Percentiles rank a stretch among this genome's conserved stretches.
phyloP scores from a whole-genome alignment of 1,140 invertebrate genomes.

The Dolichoris vasculosae region DNA sequence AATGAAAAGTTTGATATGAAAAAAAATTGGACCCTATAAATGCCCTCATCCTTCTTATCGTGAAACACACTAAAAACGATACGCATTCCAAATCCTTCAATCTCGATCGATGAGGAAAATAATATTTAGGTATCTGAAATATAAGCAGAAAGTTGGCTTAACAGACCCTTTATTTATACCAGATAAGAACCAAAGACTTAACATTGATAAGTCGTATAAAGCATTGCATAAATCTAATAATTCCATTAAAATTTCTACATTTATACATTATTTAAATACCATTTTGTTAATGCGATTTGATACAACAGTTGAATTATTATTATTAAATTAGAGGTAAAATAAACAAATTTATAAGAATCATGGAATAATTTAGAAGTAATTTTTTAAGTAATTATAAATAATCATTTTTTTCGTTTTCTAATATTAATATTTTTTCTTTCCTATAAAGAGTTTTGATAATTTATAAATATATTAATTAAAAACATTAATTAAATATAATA shows the following conservation, averaged over 20 bases:
- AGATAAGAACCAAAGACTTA: background rate
- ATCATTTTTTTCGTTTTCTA: too few species aligned
- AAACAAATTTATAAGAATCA: too few species aligned
- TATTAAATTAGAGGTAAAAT: too few species aligned
- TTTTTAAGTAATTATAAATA: too few species aligned
- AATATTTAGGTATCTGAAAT: background rate
- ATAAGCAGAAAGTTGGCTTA: background rate
- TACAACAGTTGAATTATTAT: too few species aligned
- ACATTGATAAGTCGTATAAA: background rate
- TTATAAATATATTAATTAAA: too few species aligned
- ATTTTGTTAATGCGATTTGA: too few species aligned
- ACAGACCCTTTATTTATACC: background rate
- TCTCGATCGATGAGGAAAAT: constrained; percentile 31
- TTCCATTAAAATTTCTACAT: background rate
- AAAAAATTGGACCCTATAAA: background rate
- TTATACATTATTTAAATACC: background rate
- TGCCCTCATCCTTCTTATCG: background rate
- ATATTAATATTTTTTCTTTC: too few species aligned
- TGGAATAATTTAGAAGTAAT: too few species aligned
- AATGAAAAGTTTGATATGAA: background rate
- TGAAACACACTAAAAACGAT: constrained; percentile 11
- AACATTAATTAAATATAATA: too few species aligned
- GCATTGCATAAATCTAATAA: background rate
- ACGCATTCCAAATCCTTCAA: background rate
- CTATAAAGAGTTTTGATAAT: too few species aligned